Percentiles rank a stretch among this genome's conserved stretches.
Evolutionary conservation across 53 echinoderm and acorn worm genomes (phyloP).

Genomic region (Paracentrotus lividus): DNA sequence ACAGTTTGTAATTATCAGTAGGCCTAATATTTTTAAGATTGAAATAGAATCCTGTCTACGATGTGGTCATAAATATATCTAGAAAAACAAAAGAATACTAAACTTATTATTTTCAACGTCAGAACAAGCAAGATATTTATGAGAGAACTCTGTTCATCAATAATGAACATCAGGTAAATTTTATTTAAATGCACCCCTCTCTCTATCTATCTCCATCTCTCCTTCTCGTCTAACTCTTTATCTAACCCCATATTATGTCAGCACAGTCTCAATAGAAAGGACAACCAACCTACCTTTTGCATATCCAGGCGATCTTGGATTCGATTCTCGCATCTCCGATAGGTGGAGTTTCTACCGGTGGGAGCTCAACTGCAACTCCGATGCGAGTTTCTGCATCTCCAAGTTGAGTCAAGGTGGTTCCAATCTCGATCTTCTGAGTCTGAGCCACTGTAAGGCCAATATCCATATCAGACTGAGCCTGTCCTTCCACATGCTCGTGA

Average conservation of each 20-base stretch:
- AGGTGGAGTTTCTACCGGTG: neutral
- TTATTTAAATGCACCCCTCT: too few relatives aligned
- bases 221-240: too few relatives aligned
- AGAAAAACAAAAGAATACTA: neutral
- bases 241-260: neutral
- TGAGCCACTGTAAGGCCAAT: neutral
- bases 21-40: neutral
- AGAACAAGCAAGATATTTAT: too few relatives aligned
- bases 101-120: neutral
- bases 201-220: neutral
- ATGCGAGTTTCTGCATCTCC: neutral
- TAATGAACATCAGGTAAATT: too few relatives aligned
- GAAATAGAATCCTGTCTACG: too few relatives aligned
- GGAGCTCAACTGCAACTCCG: neutral
- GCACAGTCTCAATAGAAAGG: neutral
- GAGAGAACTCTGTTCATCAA: too few relatives aligned
- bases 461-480: too few relatives aligned
- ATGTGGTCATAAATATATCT: neutral
- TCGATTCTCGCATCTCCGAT: conserved; percentile 12
- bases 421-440: too few relatives aligned
- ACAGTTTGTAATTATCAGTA: neutral
- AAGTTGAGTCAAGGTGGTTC: neutral
- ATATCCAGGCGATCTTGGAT: neutral
- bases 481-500: too few relatives aligned
- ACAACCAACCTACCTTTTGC: neutral